Conservation (phyloP, 2,888 invertebrate species). For the Pantelozetes paolii region DNA sequence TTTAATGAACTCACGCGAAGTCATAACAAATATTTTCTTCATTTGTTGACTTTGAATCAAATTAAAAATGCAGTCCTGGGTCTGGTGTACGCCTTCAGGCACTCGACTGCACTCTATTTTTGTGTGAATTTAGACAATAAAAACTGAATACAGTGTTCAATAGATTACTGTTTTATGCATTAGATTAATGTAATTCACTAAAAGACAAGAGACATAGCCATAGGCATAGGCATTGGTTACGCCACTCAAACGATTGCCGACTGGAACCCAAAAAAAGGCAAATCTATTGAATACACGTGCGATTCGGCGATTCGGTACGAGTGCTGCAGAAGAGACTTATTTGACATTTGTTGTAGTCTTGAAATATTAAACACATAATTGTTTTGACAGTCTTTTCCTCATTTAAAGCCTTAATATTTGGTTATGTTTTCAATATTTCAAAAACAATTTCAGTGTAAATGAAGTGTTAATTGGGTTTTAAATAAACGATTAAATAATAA, state of each 20-base stretch:
- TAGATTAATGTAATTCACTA: conserved; percentile 13
- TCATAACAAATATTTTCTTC: conserved; percentile 7
- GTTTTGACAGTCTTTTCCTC: conserved; percentile 20
- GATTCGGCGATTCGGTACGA: neutral
- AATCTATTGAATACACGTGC: conserved; percentile 6
- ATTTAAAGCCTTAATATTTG: neutral
- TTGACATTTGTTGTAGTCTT: neutral
- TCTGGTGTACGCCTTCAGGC: conserved; percentile 12
- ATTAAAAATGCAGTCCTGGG: conserved; percentile 3
- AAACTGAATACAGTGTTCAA: too few relatives aligned
- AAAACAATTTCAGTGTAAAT: too few relatives aligned
- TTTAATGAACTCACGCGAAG: conserved; percentile 1
- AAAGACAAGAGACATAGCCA: neutral
- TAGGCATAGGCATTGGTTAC: neutral
- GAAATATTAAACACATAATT: conserved; percentile 27
- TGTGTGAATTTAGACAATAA: neutral
- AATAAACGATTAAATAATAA: too few relatives aligned
- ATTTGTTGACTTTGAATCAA: conserved; percentile 22
- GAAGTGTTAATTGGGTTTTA: too few relatives aligned
- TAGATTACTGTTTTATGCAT: neutral
- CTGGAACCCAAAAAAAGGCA: neutral
- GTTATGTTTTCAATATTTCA: too few relatives aligned
- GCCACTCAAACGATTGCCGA: neutral
- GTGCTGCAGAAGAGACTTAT: neutral
- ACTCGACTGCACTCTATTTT: neutral